phyloP scores from a whole-genome alignment of 2,797 vertebrate species.

The Betta splendens region DNA sequence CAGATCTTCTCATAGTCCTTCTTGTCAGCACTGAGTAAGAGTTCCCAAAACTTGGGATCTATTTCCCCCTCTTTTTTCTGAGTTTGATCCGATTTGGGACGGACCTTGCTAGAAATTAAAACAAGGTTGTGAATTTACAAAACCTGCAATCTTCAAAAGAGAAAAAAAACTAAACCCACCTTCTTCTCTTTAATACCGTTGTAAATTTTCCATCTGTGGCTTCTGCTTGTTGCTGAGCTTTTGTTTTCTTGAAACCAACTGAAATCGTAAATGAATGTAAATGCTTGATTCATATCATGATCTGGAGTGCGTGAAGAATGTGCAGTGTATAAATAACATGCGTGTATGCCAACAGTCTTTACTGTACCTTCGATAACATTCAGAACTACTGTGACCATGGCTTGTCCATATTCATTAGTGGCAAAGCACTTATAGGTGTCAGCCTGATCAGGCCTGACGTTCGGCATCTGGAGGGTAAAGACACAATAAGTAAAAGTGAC shows the following conservation, averaged over 20 bases:
- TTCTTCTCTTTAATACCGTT: slow-evolving; percentile 81
- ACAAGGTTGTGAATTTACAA: neutral
- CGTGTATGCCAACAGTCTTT: neutral
- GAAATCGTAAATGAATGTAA: slow-evolving; percentile 43
- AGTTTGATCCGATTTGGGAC: slow-evolving; percentile 57
- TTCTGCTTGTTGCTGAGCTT: slow-evolving; percentile 43
- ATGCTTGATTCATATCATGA: slow-evolving; percentile 12
- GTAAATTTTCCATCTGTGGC: slow-evolving; percentile 69
- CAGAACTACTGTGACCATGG: slow-evolving; percentile 81
- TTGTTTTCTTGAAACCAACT: slow-evolving; percentile 87
- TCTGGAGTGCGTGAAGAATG: slow-evolving; percentile 7
- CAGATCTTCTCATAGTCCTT: slow-evolving; percentile 90
- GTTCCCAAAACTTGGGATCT: slow-evolving; percentile 84
- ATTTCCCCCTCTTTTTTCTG: slow-evolving; percentile 76
- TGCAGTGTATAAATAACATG: neutral
- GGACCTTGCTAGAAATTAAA: slow-evolving; percentile 64
- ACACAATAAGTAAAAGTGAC: no score
- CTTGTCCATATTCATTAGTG: slow-evolving; percentile 85
- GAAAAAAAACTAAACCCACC: slow-evolving; percentile 46
- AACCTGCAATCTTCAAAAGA: neutral
- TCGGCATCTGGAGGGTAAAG: slow-evolving; percentile 83
- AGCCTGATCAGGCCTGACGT: slow-evolving; percentile 79
- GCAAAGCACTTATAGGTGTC: slow-evolving; percentile 87
- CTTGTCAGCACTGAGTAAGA: slow-evolving; percentile 84
- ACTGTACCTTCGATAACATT: slow-evolving; percentile 86